Percentiles rank a stretch among this genome's conserved stretches.
These are phyloP conservation scores for Notothenia coriiceps DNA, from an alignment of 2,113 vertebrate genomes.

Conservation along the genomic window DNA sequence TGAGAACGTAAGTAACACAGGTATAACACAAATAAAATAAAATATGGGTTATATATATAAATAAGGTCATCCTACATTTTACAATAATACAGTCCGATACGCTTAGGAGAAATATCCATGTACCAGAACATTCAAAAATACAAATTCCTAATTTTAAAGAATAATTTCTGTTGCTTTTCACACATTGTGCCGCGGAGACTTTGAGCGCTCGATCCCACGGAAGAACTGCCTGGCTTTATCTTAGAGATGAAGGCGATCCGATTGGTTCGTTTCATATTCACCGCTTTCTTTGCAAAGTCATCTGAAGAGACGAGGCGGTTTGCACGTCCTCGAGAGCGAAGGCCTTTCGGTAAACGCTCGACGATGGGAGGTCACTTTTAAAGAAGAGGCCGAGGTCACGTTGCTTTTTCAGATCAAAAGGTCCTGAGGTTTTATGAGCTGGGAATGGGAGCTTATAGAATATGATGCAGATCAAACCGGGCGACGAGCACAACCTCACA, in stretches of 20 bases:
- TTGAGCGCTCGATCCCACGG: constrained; percentile 14
- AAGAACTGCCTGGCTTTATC: neutral
- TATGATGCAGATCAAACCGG: too few relatives aligned
- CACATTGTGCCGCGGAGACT: constrained; percentile 27
- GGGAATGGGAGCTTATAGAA: too few relatives aligned
- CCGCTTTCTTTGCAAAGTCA: constrained; percentile 13
- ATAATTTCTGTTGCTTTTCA: constrained; percentile 37
- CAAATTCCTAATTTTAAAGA: too few relatives aligned
- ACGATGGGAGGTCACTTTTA: constrained; percentile 92
- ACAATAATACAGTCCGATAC: too few relatives aligned
- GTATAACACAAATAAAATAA: too few relatives aligned
- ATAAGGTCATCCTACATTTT: too few relatives aligned
- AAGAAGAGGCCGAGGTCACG: constrained; percentile 82
- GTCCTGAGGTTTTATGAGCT: neutral
- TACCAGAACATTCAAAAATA: too few relatives aligned
- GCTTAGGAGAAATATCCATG: too few relatives aligned
- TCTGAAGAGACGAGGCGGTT: constrained; percentile 27
- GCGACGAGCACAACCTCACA: too few relatives aligned
- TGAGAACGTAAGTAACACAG: too few relatives aligned
- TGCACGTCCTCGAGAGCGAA: constrained; percentile 19
- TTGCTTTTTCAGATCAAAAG: neutral
- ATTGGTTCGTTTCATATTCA: constrained; percentile 37
- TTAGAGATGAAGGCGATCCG: constrained; percentile 1
- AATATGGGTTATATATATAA: too few relatives aligned
- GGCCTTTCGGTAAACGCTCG: constrained; percentile 80